Percentiles rank a stretch among this genome's conserved stretches.
phyloP scores from a whole-genome alignment of 2,113 vertebrate species.

The Poeciliopsis turrubarensis region DNA sequence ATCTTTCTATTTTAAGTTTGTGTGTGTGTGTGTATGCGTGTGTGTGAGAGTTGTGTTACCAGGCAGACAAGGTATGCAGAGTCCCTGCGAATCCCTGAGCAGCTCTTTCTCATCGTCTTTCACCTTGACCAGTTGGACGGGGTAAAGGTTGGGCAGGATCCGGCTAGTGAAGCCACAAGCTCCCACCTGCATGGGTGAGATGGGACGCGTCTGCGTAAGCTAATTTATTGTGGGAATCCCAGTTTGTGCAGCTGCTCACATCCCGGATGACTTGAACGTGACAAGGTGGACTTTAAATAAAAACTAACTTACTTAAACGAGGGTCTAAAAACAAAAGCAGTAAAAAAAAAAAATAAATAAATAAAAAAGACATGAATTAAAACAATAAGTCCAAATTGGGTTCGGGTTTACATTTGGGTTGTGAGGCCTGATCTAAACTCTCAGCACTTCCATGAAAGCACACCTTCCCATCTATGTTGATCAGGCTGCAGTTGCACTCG shows the following conservation, averaged over 20 bases:
- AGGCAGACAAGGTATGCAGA: slow-evolving; percentile 85
- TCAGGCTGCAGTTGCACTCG: slow-evolving; percentile 92
- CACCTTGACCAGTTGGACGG: slow-evolving; percentile 85
- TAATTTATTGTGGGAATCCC: no score
- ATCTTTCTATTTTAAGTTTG: not conserved
- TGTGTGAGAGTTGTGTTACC: slow-evolving; percentile 66
- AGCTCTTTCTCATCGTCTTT: slow-evolving; percentile 84
- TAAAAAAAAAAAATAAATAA: no score
- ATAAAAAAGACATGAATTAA: no score
- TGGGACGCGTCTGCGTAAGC: not conserved
- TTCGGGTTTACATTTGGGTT: no score
- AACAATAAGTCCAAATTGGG: no score
- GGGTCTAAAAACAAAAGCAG: no score
- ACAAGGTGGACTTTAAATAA: no score
- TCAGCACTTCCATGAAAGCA: not conserved
- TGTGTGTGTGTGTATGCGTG: not conserved
- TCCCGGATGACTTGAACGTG: no score
- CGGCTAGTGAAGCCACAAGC: slow-evolving; percentile 89
- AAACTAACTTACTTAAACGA: no score
- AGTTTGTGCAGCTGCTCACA: no score
- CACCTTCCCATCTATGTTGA: slow-evolving; percentile 93
- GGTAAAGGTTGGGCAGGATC: slow-evolving; percentile 86
- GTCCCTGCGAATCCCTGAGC: slow-evolving; percentile 80
- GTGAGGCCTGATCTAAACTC: not conserved
- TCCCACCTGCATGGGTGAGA: slow-evolving; percentile 76